Evolutionary conservation across 2,888 invertebrate genomes (phyloP).

Genomic region (Sericinus montela): DNA sequence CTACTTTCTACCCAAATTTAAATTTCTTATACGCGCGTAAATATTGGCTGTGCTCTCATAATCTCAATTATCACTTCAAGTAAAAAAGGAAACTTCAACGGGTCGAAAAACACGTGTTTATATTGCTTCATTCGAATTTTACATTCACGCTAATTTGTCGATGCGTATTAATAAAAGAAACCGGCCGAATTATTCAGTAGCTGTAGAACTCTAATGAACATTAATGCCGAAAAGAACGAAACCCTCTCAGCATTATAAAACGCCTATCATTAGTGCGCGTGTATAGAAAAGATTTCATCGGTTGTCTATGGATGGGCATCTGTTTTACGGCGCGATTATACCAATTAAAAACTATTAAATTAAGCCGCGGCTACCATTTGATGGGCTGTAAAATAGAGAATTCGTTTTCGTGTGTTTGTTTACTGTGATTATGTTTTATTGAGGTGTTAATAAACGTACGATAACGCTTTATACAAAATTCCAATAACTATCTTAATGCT

Average conservation of each 20-base stretch:
- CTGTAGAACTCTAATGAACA: slow-evolving; percentile 71
- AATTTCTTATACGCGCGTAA: slow-evolving; percentile 45
- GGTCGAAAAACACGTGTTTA: slow-evolving; percentile 59
- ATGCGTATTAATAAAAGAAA: slow-evolving; percentile 66
- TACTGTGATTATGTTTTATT: slow-evolving; percentile 70
- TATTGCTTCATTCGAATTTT: slow-evolving; percentile 72
- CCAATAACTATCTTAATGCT: slow-evolving; percentile 4
- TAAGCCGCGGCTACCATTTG: slow-evolving; percentile 69
- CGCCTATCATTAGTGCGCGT: slow-evolving; percentile 58
- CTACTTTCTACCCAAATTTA: slow-evolving; percentile 51
- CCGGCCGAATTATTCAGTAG: slow-evolving; percentile 76
- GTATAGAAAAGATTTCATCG: slow-evolving; percentile 65
- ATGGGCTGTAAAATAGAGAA: slow-evolving; percentile 50
- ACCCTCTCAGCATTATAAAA: slow-evolving; percentile 45
- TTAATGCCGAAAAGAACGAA: slow-evolving; percentile 63
- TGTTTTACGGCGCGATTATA: slow-evolving; percentile 68
- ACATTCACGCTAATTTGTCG: slow-evolving; percentile 77
- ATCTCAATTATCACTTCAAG: slow-evolving; percentile 76
- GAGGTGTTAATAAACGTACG: slow-evolving; percentile 37
- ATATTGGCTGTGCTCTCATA: slow-evolving; percentile 57
- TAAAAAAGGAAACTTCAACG: slow-evolving; percentile 56
- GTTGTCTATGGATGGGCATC: slow-evolving; percentile 59
- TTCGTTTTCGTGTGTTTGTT: slow-evolving; percentile 64
- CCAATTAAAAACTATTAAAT: slow-evolving; percentile 78
- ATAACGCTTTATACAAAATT: slow-evolving; percentile 9